Evolutionary conservation across 2,888 invertebrate species (phyloP).

Genomic region (Idaea biselata): DNA sequence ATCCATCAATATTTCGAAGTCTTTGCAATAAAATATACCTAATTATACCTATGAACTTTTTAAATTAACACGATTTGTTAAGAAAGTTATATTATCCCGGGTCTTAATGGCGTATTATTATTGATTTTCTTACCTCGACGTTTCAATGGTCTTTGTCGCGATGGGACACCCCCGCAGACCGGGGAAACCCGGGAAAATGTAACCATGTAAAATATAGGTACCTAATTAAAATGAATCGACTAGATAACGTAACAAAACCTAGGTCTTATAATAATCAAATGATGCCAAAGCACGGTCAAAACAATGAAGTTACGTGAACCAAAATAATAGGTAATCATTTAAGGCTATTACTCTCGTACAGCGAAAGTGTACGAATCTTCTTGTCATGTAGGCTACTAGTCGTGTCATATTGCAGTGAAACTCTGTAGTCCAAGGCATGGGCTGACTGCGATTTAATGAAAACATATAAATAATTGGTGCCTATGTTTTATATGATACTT

Average conservation of each 20-base stretch:
- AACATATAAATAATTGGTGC: too few relatives aligned
- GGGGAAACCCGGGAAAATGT: too few relatives aligned
- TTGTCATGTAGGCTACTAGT: conserved; percentile 42
- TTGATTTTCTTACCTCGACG: too few relatives aligned
- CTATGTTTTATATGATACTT: too few relatives aligned
- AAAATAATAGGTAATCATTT: conserved; percentile 21
- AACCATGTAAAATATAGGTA: background rate
- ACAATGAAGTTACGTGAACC: background rate
- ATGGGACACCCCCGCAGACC: too few relatives aligned
- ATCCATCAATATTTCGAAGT: too few relatives aligned
- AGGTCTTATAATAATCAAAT: background rate
- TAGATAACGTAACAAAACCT: background rate
- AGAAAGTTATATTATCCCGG: too few relatives aligned
- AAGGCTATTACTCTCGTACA: conserved; percentile 10
- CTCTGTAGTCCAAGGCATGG: conserved; percentile 26
- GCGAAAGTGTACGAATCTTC: conserved; percentile 54
- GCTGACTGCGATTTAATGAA: conserved; percentile 6
- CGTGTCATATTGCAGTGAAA: conserved; percentile 39
- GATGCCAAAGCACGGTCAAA: background rate
- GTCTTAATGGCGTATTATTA: too few relatives aligned
- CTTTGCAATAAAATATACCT: too few relatives aligned
- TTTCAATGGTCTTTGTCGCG: too few relatives aligned
- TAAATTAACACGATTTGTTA: too few relatives aligned
- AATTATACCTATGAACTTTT: too few relatives aligned
- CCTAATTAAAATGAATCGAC: background rate